Percentiles rank a stretch among this genome's conserved stretches.
Evolutionary conservation across 2,113 vertebrate species (phyloP).

Genomic region (Cathartes aura): DNA sequence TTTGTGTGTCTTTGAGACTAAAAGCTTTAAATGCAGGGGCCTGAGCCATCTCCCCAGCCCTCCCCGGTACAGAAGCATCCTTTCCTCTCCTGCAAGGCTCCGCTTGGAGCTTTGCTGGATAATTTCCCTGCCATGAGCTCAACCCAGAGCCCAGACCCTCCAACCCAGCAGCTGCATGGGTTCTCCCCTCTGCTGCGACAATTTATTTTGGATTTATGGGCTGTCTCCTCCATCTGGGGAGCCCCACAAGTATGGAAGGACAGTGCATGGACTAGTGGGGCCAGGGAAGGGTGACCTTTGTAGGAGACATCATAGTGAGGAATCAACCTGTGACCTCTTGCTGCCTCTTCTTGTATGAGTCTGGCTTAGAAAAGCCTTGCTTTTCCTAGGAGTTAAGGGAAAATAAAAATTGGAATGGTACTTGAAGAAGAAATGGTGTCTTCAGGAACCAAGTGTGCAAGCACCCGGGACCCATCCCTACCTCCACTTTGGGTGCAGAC

Average conservation of each 20-base stretch:
- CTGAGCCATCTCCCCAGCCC: neutral
- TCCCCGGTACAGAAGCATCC: neutral
- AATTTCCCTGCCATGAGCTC: rapidly evolving
- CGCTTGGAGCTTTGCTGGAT: neutral
- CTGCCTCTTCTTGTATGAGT: neutral
- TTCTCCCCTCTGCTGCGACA: neutral
- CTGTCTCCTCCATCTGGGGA: neutral
- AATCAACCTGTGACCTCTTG: neutral
- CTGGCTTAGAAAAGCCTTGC: neutral
- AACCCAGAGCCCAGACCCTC: neutral
- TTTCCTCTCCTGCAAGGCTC: neutral
- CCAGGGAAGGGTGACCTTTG: neutral
- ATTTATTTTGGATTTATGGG: neutral
- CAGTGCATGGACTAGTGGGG: rapidly evolving
- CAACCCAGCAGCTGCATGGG: too few species aligned
- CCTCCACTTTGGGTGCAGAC: neutral
- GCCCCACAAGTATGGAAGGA: too few species aligned
- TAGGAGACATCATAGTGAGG: neutral
- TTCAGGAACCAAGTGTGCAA: neutral
- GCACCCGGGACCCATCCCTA: too few species aligned
- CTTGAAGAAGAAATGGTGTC: neutral
- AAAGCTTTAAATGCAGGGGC: neutral
- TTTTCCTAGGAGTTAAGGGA: neutral
- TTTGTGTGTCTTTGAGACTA: neutral
- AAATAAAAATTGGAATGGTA: neutral